phyloP scores from a whole-genome alignment of 2,888 invertebrate species.

The Silvanus unidentatus region DNA sequence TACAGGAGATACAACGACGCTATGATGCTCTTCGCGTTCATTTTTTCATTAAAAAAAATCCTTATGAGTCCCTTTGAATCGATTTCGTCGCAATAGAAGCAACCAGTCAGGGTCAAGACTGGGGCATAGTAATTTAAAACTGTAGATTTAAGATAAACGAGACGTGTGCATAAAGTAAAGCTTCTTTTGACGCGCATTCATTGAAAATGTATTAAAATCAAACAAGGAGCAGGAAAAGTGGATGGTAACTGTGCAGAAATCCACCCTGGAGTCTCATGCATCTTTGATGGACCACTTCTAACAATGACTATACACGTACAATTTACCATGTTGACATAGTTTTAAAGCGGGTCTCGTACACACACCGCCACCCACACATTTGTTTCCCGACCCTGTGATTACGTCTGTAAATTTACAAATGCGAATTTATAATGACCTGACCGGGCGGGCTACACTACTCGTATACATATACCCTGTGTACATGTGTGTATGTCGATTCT shows the following conservation, averaged over 20 bases:
- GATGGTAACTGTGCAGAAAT: constrained; percentile 18
- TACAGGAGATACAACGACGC: too few species aligned
- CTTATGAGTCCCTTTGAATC: too few species aligned
- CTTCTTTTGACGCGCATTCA: constrained; percentile 39
- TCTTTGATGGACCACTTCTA: constrained; percentile 42
- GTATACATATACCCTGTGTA: constrained; percentile 13
- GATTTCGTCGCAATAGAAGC: too few species aligned
- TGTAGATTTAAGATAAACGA: constrained; percentile 28
- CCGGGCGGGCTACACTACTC: not conserved
- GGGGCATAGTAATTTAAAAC: constrained; percentile 21
- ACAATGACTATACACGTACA: constrained; percentile 48
- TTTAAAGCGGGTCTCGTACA: constrained; percentile 36
- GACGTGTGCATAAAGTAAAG: constrained; percentile 27
- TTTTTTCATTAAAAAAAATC: too few species aligned
- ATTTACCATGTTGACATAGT: constrained; percentile 48
- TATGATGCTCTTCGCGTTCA: too few species aligned
- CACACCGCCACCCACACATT: constrained; percentile 24
- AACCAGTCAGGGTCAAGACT: constrained; percentile 15
- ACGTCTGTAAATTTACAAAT: constrained; percentile 30
- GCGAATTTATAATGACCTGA: constrained; percentile 29
- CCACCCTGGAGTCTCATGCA: constrained; percentile 37
- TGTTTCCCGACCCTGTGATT: constrained; percentile 32
- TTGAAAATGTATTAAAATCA: constrained; percentile 47
- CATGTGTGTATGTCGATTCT: constrained; percentile 10
- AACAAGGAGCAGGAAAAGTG: constrained; percentile 31